Conservation (phyloP, 2,113 vertebrate species). For the Festucalex cinctus region DNA sequence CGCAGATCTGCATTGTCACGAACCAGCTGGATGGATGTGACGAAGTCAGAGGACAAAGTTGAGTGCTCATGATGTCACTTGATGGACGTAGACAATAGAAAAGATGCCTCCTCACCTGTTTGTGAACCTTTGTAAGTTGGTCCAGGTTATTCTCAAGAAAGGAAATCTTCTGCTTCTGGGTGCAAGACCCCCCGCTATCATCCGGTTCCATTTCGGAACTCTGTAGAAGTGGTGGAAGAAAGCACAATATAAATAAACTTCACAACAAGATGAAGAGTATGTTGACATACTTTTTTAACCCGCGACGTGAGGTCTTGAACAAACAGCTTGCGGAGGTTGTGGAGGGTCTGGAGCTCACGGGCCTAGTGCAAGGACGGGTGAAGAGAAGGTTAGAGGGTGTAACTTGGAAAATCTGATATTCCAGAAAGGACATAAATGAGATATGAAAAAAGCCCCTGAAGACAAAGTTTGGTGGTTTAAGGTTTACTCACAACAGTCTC, state of each 20-base stretch:
- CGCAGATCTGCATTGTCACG: constrained; percentile 97
- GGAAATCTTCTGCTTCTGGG: constrained; percentile 96
- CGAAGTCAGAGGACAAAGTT: too few species aligned
- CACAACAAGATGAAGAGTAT: background rate
- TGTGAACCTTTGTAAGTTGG: constrained; percentile 97
- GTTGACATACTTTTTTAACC: constrained; percentile 84
- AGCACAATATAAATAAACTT: background rate
- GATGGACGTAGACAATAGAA: background rate
- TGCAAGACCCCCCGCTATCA: constrained; percentile 89
- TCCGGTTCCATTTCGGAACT: constrained; percentile 91
- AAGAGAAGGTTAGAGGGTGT: constrained; percentile 11
- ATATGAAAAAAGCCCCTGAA: background rate
- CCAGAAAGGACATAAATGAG: too few species aligned
- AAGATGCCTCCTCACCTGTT: constrained; percentile 76
- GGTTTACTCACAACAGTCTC: constrained; percentile 87
- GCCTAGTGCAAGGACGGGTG: constrained; percentile 65
- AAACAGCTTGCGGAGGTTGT: constrained; percentile 95
- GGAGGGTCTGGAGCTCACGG: constrained; percentile 93
- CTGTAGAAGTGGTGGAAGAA: constrained; percentile 48
- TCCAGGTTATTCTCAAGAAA: constrained; percentile 98
- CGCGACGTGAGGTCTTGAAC: constrained; percentile 94
- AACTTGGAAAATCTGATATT: background rate
- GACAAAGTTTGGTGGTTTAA: background rate
- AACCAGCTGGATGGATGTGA: constrained; percentile 75
- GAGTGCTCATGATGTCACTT: background rate